Base-by-base conservation (phyloP, 2,888 invertebrate genomes). In the Drosophila subsilvestris region DNA sequence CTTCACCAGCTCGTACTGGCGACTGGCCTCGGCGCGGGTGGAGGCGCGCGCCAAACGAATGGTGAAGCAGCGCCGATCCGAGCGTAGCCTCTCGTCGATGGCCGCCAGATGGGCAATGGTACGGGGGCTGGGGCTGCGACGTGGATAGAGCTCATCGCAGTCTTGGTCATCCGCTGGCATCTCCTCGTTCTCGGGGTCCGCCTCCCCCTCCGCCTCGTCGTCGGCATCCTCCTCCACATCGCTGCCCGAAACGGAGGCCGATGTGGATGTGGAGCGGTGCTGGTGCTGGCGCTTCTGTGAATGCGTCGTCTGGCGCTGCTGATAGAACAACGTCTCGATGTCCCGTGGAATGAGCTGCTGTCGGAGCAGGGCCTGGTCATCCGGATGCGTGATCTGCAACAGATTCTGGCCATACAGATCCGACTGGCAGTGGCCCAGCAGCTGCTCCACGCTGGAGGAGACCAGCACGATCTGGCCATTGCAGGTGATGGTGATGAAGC, bases 401-500 rank as follows among this genome's bases (percentile, higher is more conserved):
- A 98, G 90, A 80, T 95, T 96, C 92, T 96, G 95, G 9, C 96
- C 96, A 91, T 97, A 94, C 81, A 98, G 93, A 91, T 98, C 97
- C 80, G 96, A 95, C 95, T 96, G 95, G 84, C 96, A 95, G 92
- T 98, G 96, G 58, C 98, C 98, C 72, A 98, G 93, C 79, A 96
- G 94, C 82, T 95, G 95, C 91, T 97, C 97, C n/a, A 98, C 94
- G 79, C 96, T 96, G 59, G 96, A 95, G n/a, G 98, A 97, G 29
- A 97, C 95, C 87, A 96, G 95, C 73, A 98, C 95, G 81, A 98
- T 96, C 90, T 97, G 96, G 8, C 98, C 98, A 56, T 94, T 94
- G 71, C 96, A 94, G 18, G 97, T 96, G 44, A 97, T 93, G 25
- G 97, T 95, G 73, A 98, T 92, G 91, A 98, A 93, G 90, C 98